Base-by-base conservation (phyloP, 2,888 invertebrate species). In the Lithodes maja region DNA sequence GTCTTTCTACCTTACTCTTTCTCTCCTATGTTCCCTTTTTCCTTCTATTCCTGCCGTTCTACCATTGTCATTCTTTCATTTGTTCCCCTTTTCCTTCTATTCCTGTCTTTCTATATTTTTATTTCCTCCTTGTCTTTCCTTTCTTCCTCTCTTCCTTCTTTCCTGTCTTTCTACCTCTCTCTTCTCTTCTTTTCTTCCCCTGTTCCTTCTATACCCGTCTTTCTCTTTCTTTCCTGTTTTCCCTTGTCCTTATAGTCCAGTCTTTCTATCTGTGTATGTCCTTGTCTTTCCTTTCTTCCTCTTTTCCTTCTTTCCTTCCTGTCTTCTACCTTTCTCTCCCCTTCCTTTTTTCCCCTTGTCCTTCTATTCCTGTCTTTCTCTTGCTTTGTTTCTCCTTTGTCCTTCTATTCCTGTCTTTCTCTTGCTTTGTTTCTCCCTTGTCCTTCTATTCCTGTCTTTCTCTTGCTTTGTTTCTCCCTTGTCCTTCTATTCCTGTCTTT, bases 111-210 rank as follows among this genome's bases (percentile, higher is more conserved):
- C 74, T 74, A 3, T 74, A 1, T 74, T n/a, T n/a, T n/a, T 74
- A 74, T 74, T 74, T 74, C 74, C 17, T 74, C 3, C n/a, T 74
- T 74, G 15, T 74, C 68, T 68, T 68, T 74, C 74, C 17, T 7
- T 74, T 74, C n/a, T 74, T 74, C 33, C 3, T 74, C 68, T 55
- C 82, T 55, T 9, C 17, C 12, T 61, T n/a, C 5, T 33, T 49
- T 53, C 55, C 82, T 33, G 33, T 68, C 55, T 7, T 33, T 53
- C 68, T 33, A 3, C 61, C 12, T 12, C 82, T 61, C 82, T 12
- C 68, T 33, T 74, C 74, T 74, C 74, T 74, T n/a, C n/a, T n/a
- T 1, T n/a, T 17, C 33, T 17, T n/a, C n/a, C 33, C n/a, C 33
- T 74, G 12, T 74, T n/a, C 12, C 12, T 7, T 61, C 61, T 7